These are phyloP conservation scores for Balearica regulorum DNA, from an alignment of 2,797 vertebrate species.

Conservation along the genomic window DNA sequence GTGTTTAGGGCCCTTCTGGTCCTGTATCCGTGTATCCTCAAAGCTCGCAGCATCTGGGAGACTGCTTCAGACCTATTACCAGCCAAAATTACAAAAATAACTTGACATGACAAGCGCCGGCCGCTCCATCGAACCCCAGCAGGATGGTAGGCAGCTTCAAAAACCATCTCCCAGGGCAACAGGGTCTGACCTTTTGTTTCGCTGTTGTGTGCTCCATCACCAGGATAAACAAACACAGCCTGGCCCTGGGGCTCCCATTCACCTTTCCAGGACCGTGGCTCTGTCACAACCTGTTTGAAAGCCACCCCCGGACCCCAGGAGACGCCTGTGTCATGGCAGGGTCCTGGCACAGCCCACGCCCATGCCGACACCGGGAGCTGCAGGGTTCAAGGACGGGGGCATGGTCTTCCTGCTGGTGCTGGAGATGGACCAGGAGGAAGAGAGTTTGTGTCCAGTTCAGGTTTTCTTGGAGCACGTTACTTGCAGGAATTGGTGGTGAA, in stretches of 20 bases:
- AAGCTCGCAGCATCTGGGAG: neutral
- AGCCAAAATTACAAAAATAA: constrained; percentile 4
- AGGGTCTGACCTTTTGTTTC: constrained; percentile 65
- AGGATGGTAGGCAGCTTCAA: constrained; percentile 29
- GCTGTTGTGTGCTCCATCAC: constrained; percentile 39
- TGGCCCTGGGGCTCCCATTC: constrained; percentile 49
- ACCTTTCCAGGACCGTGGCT: constrained; percentile 55
- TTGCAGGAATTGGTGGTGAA: neutral
- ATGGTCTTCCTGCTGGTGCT: neutral
- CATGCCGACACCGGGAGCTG: accelerated
- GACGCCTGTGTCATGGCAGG: neutral
- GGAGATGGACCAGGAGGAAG: neutral
- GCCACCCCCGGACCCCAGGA: neutral
- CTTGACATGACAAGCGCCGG: neutral
- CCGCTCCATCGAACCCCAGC: neutral
- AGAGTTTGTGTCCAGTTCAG: neutral
- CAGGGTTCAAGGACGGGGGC: neutral
- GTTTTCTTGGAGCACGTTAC: neutral
- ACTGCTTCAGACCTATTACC: neutral
- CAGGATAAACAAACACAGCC: constrained; percentile 53
- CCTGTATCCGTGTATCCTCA: neutral
- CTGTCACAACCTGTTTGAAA: constrained; percentile 60
- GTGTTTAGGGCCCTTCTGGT: neutral
- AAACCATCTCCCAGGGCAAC: constrained; percentile 67
- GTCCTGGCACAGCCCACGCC: neutral